Evolutionary conservation across 2,113 vertebrate genomes (phyloP).

Genomic region (Ceyx margarethae): DNA sequence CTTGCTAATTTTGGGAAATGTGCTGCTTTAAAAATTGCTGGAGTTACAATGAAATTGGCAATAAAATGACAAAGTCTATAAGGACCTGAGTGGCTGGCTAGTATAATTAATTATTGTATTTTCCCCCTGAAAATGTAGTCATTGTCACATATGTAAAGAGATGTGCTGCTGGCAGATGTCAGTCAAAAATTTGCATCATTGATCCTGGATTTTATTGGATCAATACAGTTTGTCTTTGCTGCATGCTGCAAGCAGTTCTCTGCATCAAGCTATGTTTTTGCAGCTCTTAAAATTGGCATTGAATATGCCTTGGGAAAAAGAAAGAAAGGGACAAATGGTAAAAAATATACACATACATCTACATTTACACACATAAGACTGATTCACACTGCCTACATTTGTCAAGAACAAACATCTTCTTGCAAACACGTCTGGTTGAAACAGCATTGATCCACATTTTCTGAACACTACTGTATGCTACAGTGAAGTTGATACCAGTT

Average conservation of each 20-base stretch:
- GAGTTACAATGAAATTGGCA: not conserved
- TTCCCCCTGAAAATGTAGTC: not conserved
- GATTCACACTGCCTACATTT: constrained; percentile 53
- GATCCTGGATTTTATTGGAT: constrained; percentile 41
- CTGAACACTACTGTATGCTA: not conserved
- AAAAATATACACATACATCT: constrained; percentile 24
- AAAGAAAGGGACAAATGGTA: constrained; percentile 38
- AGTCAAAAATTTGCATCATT: constrained; percentile 43
- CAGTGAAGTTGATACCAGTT: not conserved
- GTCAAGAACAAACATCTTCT: constrained; percentile 19
- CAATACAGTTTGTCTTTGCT: constrained; percentile 32
- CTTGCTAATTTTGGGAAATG: not conserved
- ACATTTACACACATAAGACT: constrained; percentile 47
- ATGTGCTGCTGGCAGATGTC: not conserved
- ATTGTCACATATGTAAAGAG: not conserved
- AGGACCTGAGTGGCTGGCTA: not conserved
- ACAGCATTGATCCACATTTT: not conserved
- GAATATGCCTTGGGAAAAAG: not conserved
- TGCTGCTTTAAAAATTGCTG: not conserved
- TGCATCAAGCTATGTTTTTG: not conserved
- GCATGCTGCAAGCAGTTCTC: not conserved
- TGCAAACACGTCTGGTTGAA: constrained; percentile 21
- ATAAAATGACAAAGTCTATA: not conserved
- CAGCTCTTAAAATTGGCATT: constrained; percentile 32
- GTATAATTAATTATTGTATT: not conserved